A percentile compares a stretch with the other conserved stretches of the same genome.
Evolutionary conservation across 2,113 vertebrate genomes (phyloP).

Genomic region (Coryphaenoides rupestris): DNA sequence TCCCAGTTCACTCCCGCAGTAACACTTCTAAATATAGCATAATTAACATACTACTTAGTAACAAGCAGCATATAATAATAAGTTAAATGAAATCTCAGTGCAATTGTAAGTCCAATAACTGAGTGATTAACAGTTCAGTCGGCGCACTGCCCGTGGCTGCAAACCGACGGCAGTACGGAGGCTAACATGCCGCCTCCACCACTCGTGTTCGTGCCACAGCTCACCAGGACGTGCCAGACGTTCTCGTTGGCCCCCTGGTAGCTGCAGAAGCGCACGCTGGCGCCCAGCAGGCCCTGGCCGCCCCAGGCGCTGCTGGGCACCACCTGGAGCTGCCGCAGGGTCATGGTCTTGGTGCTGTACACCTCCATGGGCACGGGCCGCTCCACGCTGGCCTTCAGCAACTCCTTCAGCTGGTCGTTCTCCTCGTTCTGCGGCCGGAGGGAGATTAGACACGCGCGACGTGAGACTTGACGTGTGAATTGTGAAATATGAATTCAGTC

Average conservation of each 20-base stretch:
- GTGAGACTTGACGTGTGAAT: neutral
- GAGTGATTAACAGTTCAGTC: too few relatives aligned
- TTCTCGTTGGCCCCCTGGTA: constrained; percentile 92
- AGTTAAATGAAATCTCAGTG: too few relatives aligned
- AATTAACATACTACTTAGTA: too few relatives aligned
- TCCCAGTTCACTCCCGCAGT: too few relatives aligned
- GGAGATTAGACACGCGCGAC: too few relatives aligned
- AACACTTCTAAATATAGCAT: too few relatives aligned
- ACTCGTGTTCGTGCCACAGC: too few relatives aligned
- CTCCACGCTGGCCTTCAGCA: constrained; percentile 89
- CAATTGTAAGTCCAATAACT: too few relatives aligned
- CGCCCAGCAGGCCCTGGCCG: constrained; percentile 93
- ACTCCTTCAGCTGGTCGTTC: constrained; percentile 84
- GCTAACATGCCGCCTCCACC: too few relatives aligned
- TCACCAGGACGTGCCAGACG: constrained; percentile 93
- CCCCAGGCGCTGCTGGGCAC: constrained; percentile 95
- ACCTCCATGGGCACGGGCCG: constrained; percentile 88
- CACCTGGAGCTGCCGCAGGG: constrained; percentile 87
- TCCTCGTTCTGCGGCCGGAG: constrained; percentile 90
- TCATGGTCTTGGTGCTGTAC: constrained; percentile 85
- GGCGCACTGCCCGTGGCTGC: too few relatives aligned
- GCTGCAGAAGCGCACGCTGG: constrained; percentile 94
- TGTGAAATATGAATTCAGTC: neutral
- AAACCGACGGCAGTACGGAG: too few relatives aligned
- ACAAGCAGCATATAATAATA: too few relatives aligned